Evolutionary conservation across 2,797 vertebrate genomes (phyloP).

Genomic region (Pipistrellus pipistrellus): DNA sequence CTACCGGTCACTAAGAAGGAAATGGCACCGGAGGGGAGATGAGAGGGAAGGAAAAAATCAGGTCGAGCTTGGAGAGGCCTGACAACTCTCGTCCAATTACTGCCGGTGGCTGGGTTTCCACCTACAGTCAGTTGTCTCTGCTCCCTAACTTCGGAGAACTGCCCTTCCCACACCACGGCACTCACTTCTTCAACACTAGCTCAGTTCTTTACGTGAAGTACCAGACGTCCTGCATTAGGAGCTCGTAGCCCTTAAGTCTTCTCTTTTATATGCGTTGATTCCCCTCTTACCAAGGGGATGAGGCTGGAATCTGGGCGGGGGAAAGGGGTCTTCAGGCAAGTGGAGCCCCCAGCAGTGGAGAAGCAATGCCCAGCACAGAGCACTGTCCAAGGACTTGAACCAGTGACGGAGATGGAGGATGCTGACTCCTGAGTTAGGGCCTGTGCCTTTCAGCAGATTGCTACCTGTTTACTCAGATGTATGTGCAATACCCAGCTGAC

Average conservation of each 20-base stretch:
- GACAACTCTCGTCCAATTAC: background rate
- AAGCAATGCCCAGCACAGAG: background rate
- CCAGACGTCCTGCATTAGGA: background rate
- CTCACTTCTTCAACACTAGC: background rate
- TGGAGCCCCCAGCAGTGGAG: background rate
- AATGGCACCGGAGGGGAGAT: rapidly evolving
- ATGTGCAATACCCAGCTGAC: background rate
- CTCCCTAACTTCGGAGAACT: background rate
- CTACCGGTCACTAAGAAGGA: background rate
- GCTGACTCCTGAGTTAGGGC: background rate
- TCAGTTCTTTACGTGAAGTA: background rate
- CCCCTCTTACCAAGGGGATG: background rate
- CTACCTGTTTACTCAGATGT: background rate
- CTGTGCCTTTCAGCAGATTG: background rate
- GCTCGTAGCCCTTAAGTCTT: background rate
- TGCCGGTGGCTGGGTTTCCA: rapidly evolving
- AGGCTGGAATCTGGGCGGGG: background rate
- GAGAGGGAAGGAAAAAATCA: background rate
- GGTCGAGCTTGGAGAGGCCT: background rate
- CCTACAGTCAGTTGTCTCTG: background rate
- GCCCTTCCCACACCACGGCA: background rate
- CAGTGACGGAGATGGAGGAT: background rate
- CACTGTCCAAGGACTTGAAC: background rate
- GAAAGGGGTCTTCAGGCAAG: background rate
- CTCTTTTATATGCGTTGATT: background rate